Conservation (phyloP, 2,113 vertebrate species). For the Ochotona princeps region DNA sequence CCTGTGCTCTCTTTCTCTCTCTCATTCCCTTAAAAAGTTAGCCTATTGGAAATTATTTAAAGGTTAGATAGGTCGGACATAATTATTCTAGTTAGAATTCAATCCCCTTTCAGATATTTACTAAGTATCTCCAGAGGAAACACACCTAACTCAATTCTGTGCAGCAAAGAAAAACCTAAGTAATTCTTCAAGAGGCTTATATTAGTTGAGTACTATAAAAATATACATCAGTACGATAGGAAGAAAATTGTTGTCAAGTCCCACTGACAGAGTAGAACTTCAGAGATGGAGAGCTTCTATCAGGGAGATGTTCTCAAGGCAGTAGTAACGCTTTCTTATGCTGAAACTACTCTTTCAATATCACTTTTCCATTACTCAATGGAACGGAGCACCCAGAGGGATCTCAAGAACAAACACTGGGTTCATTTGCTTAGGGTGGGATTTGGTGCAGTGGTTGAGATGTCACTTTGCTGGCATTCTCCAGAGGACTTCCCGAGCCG, state of each 20-base stretch:
- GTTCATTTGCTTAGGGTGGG: background rate
- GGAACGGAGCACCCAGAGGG: background rate
- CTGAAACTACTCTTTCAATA: conserved; percentile 16
- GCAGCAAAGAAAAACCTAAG: background rate
- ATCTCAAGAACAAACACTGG: conserved; percentile 35
- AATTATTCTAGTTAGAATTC: background rate
- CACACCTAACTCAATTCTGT: background rate
- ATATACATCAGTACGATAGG: background rate
- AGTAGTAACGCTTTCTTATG: background rate
- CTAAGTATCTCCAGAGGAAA: background rate
- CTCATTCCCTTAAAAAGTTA: too few relatives aligned
- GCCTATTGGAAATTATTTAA: background rate
- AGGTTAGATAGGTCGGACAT: background rate
- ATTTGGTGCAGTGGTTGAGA: too few relatives aligned
- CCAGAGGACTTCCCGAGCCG: too few relatives aligned
- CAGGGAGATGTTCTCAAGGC: background rate
- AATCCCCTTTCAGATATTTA: conserved; percentile 31
- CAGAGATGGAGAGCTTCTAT: background rate
- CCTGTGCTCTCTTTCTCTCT: too few relatives aligned
- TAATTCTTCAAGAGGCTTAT: conserved; percentile 12
- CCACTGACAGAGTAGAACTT: background rate
- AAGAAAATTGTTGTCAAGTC: background rate
- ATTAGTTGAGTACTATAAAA: background rate
- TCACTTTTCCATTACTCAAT: background rate
- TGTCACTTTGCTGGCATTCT: too few relatives aligned